A percentile compares a stretch with the other conserved stretches of the same genome.
These are phyloP conservation scores for Acomys russatus DNA, from an alignment of 2,797 vertebrate species.

Conservation along the genomic window DNA sequence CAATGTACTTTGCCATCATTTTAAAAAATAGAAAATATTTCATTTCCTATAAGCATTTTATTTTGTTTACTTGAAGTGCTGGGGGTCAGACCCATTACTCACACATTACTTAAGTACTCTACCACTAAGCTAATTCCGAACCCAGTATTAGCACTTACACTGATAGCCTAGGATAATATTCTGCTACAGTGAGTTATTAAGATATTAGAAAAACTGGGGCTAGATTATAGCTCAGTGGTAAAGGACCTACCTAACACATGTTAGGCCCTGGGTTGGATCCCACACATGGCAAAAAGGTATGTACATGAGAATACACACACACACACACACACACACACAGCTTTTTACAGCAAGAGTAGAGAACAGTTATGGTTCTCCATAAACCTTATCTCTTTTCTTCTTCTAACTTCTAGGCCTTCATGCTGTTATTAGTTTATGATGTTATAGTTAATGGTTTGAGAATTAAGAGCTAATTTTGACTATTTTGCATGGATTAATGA, in stretches of 20 bases:
- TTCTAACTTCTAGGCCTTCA: neutral
- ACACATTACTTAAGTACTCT: neutral
- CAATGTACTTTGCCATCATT: constrained; percentile 46
- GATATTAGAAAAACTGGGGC: constrained; percentile 24
- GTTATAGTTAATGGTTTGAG: constrained; percentile 15
- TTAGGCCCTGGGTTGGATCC: neutral
- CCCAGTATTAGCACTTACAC: constrained; percentile 17
- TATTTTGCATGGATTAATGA: constrained; percentile 28
- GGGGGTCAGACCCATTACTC: neutral
- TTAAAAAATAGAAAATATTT: neutral
- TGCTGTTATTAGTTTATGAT: neutral
- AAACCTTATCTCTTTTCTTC: constrained; percentile 23
- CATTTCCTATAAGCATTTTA: constrained; percentile 8
- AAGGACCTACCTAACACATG: neutral
- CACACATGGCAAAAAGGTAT: neutral
- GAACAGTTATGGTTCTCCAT: neutral
- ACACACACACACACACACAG: neutral
- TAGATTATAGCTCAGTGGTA: neutral
- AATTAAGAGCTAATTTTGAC: constrained; percentile 19
- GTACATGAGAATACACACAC: neutral
- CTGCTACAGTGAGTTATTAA: constrained; percentile 33
- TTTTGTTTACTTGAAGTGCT: neutral
- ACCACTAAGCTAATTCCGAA: neutral
- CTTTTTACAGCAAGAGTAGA: neutral
- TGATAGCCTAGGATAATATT: constrained; percentile 12